phyloP scores from a whole-genome alignment of 2,888 invertebrate species.

The Diarsia brunnea region DNA sequence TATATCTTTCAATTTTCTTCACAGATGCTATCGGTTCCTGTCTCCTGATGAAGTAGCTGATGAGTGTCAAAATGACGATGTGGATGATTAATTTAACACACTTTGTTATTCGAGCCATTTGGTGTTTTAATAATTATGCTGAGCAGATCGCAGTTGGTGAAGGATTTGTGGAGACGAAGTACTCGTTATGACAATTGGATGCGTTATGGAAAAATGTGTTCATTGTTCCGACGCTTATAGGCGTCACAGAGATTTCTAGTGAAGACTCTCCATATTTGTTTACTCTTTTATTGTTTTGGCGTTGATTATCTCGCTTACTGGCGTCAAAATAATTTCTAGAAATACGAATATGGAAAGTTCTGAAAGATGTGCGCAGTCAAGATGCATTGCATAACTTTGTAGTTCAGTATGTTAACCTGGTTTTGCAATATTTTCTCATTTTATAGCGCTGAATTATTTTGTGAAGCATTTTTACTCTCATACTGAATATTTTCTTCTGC shows the following conservation, averaged over 20 bases:
- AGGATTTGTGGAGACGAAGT: neutral
- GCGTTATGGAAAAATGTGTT: neutral
- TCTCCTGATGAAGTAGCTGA: constrained; percentile 62
- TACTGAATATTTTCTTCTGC: neutral
- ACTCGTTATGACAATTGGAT: neutral
- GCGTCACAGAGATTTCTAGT: constrained; percentile 30
- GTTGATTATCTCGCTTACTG: neutral
- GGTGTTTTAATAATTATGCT: neutral
- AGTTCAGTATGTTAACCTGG: neutral
- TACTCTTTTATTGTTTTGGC: constrained; percentile 27
- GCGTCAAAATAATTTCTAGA: constrained; percentile 46
- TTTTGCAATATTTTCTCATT: constrained; percentile 28
- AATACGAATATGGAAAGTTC: constrained; percentile 6
- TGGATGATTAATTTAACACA: constrained; percentile 68
- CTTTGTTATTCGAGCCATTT: constrained; percentile 69
- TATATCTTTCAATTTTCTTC: constrained; percentile 73
- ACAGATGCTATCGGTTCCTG: constrained; percentile 58
- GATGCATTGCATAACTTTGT: constrained; percentile 39
- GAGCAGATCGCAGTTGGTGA: neutral
- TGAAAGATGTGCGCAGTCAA: constrained; percentile 11
- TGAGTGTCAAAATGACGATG: constrained; percentile 56
- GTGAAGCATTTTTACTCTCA: constrained; percentile 5
- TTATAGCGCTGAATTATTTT: constrained; percentile 8
- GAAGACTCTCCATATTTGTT: constrained; percentile 34
- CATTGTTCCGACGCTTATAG: constrained; percentile 32